Evolutionary conservation across 2,888 invertebrate genomes (phyloP).

Genomic region (Phorcus lineatus): DNA sequence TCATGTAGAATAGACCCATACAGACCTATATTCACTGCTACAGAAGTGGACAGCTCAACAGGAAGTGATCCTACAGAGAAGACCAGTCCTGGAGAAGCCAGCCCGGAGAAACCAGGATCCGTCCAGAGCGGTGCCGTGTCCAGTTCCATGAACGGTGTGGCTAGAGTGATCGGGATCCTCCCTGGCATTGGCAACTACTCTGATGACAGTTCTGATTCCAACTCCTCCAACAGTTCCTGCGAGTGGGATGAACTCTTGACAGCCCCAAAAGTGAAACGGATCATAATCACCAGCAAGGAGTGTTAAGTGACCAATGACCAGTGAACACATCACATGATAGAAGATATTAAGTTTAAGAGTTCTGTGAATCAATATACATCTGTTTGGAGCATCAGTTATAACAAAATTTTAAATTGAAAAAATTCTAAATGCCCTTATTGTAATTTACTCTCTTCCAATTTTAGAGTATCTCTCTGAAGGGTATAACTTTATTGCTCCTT

Average conservation of each 20-base stretch:
- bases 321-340: no score
- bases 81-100: not conserved
- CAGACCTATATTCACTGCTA: not conserved
- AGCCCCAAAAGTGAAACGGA: not conserved
- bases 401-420: no score
- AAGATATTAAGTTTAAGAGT: no score
- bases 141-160: constrained; percentile 25
- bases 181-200: constrained; percentile 64
- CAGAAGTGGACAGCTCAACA: not conserved
- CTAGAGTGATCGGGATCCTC: constrained; percentile 60
- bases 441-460: no score
- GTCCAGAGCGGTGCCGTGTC: not conserved
- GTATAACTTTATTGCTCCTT: no score
- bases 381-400: no score
- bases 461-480: no score
- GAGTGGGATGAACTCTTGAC: constrained; percentile 42
- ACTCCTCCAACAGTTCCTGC: constrained; percentile 62
- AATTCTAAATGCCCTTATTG: no score
- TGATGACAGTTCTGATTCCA: constrained; percentile 57
- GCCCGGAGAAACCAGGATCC: no score
- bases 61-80: not conserved
- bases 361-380: no score
- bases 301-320: not conserved
- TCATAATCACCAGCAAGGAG: not conserved
- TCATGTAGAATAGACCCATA: not conserved